A percentile compares a stretch with the other conserved stretches of the same genome.
Conservation (phyloP, 2,113 vertebrate species). For the Silurus meridionalis region DNA sequence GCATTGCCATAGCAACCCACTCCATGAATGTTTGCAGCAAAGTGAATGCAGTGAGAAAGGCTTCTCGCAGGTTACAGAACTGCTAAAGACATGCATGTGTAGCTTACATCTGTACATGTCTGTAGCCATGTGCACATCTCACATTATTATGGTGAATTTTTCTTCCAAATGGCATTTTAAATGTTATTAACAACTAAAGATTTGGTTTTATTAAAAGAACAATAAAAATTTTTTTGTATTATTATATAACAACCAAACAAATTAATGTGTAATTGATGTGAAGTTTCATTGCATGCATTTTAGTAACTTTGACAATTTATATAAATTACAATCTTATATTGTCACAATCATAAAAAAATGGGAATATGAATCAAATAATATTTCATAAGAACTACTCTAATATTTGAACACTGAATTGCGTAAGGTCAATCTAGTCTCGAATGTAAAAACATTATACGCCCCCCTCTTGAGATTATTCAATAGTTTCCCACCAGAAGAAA, state of each 20-base stretch:
- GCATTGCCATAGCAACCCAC: slow-evolving; percentile 51
- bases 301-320: not conserved
- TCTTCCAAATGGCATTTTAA: slow-evolving; percentile 25
- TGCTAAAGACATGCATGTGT: slow-evolving; percentile 7
- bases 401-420: not conserved
- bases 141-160: slow-evolving; percentile 9
- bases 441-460: not conserved
- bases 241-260: not conserved
- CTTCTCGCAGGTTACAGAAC: slow-evolving; percentile 9
- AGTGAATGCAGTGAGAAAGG: slow-evolving; percentile 17
- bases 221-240: not conserved
- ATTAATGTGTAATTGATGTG: not conserved
- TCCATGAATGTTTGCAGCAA: slow-evolving; percentile 20
- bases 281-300: not conserved
- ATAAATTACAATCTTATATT: not conserved
- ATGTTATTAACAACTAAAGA: slow-evolving; percentile 50
- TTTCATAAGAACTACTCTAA: not conserved
- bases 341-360: not conserved
- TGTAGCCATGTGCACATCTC: not conserved
- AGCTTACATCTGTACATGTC: not conserved
- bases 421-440: not conserved
- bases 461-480: not conserved
- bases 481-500: not conserved
- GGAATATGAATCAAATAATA: not conserved
- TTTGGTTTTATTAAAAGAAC: not conserved